phyloP scores from a whole-genome alignment of 37 sponge, comb jelly and placozoan species.

The Bolinopsis microptera region DNA sequence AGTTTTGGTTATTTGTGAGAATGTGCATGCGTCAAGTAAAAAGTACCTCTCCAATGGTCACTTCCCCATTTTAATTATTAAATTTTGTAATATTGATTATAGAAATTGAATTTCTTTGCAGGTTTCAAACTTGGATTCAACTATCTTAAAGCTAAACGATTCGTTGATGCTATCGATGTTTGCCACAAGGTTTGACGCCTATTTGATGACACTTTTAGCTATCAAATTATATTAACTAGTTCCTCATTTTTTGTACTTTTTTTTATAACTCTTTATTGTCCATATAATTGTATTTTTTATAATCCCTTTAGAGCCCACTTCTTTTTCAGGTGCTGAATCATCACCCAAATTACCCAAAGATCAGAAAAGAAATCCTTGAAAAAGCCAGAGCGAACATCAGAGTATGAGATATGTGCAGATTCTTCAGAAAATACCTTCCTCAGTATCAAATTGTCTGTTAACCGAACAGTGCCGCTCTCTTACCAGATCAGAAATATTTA shows the following conservation, averaged over 20 bases:
- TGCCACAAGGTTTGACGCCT: slow-evolving; percentile 91
- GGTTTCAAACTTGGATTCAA: slow-evolving; percentile 95
- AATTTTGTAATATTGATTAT: too few relatives aligned
- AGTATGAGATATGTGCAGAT: background rate
- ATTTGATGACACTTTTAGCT: slow-evolving; percentile 16
- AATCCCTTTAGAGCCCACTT: too few relatives aligned
- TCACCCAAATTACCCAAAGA: slow-evolving; percentile 91
- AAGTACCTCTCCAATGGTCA: background rate
- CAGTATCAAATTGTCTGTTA: background rate
- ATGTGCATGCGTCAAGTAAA: too few relatives aligned
- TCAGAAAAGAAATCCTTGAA: slow-evolving; percentile 89
- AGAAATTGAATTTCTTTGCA: too few relatives aligned
- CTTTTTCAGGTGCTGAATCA: slow-evolving; percentile 69
- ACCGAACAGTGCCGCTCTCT: too few relatives aligned
- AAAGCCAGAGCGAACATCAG: slow-evolving; percentile 78
- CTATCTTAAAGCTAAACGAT: slow-evolving; percentile 85
- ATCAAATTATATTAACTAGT: background rate
- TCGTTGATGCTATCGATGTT: slow-evolving; percentile 86
- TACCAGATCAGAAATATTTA: too few relatives aligned
- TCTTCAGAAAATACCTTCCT: background rate
- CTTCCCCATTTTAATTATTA: background rate
- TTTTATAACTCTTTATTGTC: too few relatives aligned
- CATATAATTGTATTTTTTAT: too few relatives aligned
- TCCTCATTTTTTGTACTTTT: background rate
- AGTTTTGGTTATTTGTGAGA: too few relatives aligned